Conservation (phyloP, 1,140 invertebrate species). For the Bathynomus jamesi region DNA sequence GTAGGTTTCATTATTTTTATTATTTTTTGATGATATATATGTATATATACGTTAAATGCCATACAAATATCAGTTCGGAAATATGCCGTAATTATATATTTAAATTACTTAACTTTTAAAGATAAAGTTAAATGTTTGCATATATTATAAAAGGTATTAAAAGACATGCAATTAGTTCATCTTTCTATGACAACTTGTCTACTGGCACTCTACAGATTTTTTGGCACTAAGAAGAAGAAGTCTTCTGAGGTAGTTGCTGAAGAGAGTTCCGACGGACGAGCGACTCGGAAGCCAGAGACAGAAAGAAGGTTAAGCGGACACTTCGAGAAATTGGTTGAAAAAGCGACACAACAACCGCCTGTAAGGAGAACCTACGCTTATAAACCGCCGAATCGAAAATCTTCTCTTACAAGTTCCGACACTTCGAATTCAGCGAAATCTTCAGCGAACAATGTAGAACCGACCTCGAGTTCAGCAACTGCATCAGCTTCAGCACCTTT, state of each 20-base stretch:
- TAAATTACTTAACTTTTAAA: too few relatives aligned
- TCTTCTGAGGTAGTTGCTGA: not conserved
- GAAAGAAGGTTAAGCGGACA: not conserved
- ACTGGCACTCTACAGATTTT: not conserved
- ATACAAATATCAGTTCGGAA: too few relatives aligned
- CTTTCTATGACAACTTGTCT: too few relatives aligned
- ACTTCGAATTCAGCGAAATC: not conserved
- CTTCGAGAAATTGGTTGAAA: not conserved
- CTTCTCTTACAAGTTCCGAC: not conserved
- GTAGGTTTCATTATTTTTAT: too few relatives aligned
- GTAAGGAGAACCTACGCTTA: not conserved
- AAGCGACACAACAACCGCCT: not conserved
- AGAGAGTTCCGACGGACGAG: not conserved
- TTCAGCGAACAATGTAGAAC: not conserved
- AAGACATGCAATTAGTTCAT: too few relatives aligned
- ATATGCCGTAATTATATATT: too few relatives aligned
- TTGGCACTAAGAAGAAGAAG: not conserved
- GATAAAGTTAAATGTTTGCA: too few relatives aligned
- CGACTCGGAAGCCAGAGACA: not conserved
- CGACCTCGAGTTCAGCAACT: too few relatives aligned
- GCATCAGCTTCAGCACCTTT: too few relatives aligned
- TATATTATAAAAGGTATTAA: too few relatives aligned
- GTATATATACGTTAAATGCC: too few relatives aligned
- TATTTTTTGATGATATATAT: too few relatives aligned
- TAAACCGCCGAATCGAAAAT: not conserved